Evolutionary conservation across 2,797 vertebrate species (phyloP), one percentile per base, ranked within the genome.

Genomic region (Myoxocephalus aenaeus): DNA sequence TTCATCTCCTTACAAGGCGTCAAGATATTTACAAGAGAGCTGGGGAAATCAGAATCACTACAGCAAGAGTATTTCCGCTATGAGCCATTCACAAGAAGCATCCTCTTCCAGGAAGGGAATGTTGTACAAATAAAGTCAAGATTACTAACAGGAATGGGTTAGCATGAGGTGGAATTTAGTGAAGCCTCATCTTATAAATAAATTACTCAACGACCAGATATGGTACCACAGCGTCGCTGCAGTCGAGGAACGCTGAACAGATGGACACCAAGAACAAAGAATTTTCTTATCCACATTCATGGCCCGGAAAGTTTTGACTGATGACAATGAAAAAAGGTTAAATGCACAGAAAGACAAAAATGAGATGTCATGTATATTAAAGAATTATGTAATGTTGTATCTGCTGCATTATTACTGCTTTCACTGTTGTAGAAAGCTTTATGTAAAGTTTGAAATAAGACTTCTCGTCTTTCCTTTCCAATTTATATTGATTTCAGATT

Each of bases 1-100:
- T 83, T 73, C 66, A 58, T 77, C 73, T 70, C 90, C 86, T 89
- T 86, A 90, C 53, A 92, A 90, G 90, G 90, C 86, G 36, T 81
- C 50, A 25, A 74, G 66, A 20, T 18, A 65, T 70, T 73, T 65
- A 79, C 20, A 56, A 75, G 48, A 64, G 56, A 44, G 48, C 68
- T 34, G 51, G 48, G 61, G 59, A 66, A 53, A 64, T 32, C 50
- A 48, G 68, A 65, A 67, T 77, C 51, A 46, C 59, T 46, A 54
- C 59, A 69, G 48, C 53, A 25, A n/a, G 58, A 38, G 64, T 63
- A 8, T 36, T 58, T 70, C 34, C 42, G 15, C 70, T 40, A 11
- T 22, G 63, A 38, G 27, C 34, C 14, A 51, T 44, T 77, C 76
- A 65, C 58, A 12, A 51, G 56, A 66, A 57, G 34, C 53, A 42